phyloP scores from a whole-genome alignment of 2,113 vertebrate species.

The Sceloporus undulatus region DNA sequence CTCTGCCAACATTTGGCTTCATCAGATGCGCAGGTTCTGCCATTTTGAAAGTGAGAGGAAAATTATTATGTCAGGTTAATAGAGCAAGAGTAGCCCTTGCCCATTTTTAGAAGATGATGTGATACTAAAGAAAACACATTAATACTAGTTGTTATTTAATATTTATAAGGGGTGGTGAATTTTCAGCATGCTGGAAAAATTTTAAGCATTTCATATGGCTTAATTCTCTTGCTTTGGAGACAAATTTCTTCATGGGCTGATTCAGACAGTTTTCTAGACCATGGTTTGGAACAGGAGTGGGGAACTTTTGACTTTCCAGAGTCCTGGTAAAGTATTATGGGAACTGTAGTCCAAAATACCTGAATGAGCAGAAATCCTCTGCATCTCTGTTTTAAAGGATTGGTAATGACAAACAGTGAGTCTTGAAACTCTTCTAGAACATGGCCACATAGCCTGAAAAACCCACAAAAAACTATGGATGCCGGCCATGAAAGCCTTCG shows the following conservation, averaged over 20 bases:
- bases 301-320: too few species aligned
- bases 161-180: not conserved
- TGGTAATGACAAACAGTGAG: too few species aligned
- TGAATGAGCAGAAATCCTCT: too few species aligned
- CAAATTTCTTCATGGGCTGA: not conserved
- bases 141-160: too few species aligned
- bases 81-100: not conserved
- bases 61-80: not conserved
- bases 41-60: not conserved
- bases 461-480: too few species aligned
- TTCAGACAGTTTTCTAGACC: not conserved
- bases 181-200: not conserved
- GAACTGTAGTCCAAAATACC: too few species aligned
- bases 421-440: too few species aligned
- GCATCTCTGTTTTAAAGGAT: too few species aligned
- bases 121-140: not conserved
- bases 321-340: too few species aligned
- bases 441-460: too few species aligned
- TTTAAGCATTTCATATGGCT: not conserved
- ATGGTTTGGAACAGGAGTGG: too few species aligned
- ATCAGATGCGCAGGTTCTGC: not conserved
- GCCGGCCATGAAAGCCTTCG: too few species aligned
- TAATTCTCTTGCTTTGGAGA: not conserved
- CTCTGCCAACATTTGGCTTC: not conserved
- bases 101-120: not conserved